A percentile compares a stretch with the other conserved stretches of the same genome.
Conservation (phyloP, 2,888 invertebrate genomes). For the Xanthostigma xanthostigma region DNA sequence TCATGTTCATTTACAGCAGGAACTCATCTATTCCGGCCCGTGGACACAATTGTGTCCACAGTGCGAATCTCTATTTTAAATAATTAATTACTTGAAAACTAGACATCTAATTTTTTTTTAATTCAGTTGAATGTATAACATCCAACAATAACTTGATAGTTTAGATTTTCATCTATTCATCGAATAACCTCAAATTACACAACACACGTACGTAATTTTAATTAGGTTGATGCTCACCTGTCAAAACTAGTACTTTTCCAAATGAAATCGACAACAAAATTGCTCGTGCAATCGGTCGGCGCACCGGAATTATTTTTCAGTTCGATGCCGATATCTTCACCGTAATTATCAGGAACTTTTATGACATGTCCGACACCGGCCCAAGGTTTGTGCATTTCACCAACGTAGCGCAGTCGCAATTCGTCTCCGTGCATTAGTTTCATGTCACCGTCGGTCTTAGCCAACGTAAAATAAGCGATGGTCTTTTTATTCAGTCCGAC, state of each 20-base stretch:
- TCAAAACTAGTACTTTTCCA: slow-evolving; percentile 99
- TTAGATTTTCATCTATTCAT: no score
- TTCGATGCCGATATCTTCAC: slow-evolving; percentile 96
- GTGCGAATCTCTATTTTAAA: no score
- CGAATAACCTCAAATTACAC: no score
- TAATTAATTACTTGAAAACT: no score
- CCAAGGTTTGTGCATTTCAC: slow-evolving; percentile 90
- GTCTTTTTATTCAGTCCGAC: slow-evolving; percentile 96
- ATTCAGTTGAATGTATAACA: no score
- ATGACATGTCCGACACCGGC: slow-evolving; percentile 97
- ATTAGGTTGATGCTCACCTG: slow-evolving; percentile 36
- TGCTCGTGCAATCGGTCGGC: slow-evolving; percentile 84
- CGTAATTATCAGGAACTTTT: slow-evolving; percentile 88
- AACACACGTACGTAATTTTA: neutral
- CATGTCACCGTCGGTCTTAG: slow-evolving; percentile 97
- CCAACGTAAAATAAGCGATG: slow-evolving; percentile 92
- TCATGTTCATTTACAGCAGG: no score
- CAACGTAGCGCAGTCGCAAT: slow-evolving; percentile 77
- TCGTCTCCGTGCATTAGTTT: slow-evolving; percentile 99
- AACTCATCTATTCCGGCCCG: no score
- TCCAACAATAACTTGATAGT: no score
- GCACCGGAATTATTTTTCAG: slow-evolving; percentile 83
- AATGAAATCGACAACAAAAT: slow-evolving; percentile 96
- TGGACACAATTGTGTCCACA: no score
- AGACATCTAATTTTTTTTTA: no score